Base-by-base conservation (phyloP, 2,113 vertebrate species). In the Platysternon megacephalum region DNA sequence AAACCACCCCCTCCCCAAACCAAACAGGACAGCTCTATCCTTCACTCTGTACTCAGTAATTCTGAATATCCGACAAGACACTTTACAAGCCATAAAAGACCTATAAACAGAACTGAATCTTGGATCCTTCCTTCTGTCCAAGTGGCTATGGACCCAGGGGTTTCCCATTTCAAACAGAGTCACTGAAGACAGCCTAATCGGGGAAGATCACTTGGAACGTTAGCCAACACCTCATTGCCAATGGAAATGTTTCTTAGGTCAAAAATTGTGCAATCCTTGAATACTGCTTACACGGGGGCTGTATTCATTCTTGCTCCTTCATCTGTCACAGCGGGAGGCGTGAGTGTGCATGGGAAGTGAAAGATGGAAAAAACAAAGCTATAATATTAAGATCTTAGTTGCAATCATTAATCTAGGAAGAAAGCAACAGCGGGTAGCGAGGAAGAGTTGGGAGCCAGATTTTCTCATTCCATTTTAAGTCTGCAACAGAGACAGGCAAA, bases 171-270 rank as follows among this genome's bases (percentile, higher is more conserved):
- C 17, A 8, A 95, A 84, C 88, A 51, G 48, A 44, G 79, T 85
- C 89, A 61, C 84, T 79, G 78, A 82, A 84, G 90, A 84, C 94
- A 95, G 39, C 88, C 87, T 85, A 93, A 90, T 84, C 78, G 29
- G 85, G 86, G 91, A 88, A 92, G 86, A 92, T 95, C 92, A 95
- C 95, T 91, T 89, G 86, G 88, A 97, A 49, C 1, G 5, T 58
- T 35, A 93, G 88, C 93, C 95, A 94, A 53, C 79, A 95, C 86
- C 80, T 87, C 91, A 83, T 17, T 84, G 97, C 52, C 91, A 91
- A 79, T 6, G 42, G 65, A 81, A 86, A 90, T 93, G 79, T 82
- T 95, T 84, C 88, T 39, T 29, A 51, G 3, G 0, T 53, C 65
- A 82, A 26, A 87, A 97, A 11, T 49, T 9, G 35, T 1, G 11